These are phyloP conservation scores for Melanotaenia nigrans DNA, from an alignment of 2,797 vertebrate species.

Conservation along the genomic window DNA sequence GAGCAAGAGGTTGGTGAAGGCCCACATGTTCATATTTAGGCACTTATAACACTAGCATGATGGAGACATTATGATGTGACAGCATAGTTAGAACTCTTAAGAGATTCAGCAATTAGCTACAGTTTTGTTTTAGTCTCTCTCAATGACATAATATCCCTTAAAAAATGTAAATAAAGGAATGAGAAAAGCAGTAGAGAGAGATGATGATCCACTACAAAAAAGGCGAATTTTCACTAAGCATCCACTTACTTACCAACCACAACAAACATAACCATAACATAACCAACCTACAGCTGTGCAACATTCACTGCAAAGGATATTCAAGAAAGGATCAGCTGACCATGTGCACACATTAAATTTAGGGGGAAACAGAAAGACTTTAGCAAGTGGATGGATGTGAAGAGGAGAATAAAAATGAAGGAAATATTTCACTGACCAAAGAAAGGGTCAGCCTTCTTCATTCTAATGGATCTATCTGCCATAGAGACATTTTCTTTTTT, in stretches of 20 bases:
- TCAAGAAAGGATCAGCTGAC: slow-evolving; percentile 33
- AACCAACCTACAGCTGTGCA: background rate
- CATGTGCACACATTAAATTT: slow-evolving; percentile 38
- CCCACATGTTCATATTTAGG: background rate
- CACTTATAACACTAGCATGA: background rate
- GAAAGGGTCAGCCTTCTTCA: slow-evolving; percentile 28
- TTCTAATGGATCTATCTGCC: slow-evolving; percentile 13
- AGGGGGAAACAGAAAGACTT: slow-evolving; percentile 12
- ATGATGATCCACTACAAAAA: background rate
- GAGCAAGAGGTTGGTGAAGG: background rate
- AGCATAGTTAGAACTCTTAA: background rate
- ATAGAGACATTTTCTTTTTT: slow-evolving; percentile 1
- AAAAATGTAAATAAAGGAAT: background rate
- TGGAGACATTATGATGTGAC: background rate
- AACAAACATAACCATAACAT: too few relatives aligned
- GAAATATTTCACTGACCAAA: slow-evolving; percentile 9
- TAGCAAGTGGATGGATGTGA: slow-evolving; percentile 22
- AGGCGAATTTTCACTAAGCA: background rate
- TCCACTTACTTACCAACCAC: background rate
- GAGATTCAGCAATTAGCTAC: background rate
- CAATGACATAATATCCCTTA: background rate
- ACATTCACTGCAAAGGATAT: slow-evolving; percentile 17
- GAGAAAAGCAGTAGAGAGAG: background rate
- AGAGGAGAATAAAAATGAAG: background rate
- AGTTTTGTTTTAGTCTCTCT: slow-evolving; percentile 4